Conservation (phyloP, 2,888 invertebrate species). For the Flexamia atlantica region DNA sequence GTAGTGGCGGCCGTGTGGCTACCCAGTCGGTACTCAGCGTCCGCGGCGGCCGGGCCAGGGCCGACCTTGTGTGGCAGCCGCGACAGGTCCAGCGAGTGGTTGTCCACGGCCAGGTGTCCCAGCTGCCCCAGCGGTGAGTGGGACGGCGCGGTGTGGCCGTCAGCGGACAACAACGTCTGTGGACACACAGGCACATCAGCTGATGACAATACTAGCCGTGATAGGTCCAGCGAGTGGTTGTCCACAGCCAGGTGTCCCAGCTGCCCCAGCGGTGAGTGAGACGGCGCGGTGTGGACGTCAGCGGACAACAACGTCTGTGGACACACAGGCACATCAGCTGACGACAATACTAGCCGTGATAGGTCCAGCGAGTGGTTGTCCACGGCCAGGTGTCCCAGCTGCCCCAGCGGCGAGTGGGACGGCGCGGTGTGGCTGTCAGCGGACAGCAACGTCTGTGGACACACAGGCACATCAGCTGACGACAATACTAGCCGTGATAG, state of each 20-base stretch:
- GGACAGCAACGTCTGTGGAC: not conserved
- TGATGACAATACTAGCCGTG: no score
- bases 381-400: conserved; percentile 22
- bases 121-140: conserved; percentile 41
- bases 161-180: not conserved
- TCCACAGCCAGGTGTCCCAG: conserved; percentile 37
- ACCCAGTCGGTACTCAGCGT: conserved; percentile 5
- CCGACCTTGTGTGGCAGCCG: conserved; percentile 14
- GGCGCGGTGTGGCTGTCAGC: conserved; percentile 5
- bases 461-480: no score
- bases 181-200: no score
- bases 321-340: no score
- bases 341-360: not conserved
- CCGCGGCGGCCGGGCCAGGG: not conserved
- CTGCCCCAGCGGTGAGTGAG: conserved; percentile 32
- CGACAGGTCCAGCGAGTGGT: conserved; percentile 11
- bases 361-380: conserved; percentile 42
- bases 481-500: not conserved
- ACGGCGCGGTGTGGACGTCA: not conserved
- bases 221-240: conserved; percentile 25
- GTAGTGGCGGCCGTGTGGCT: conserved; percentile 42
- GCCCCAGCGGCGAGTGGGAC: conserved; percentile 28
- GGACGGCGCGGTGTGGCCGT: conserved; percentile 1
- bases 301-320: not conserved
- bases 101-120: conserved; percentile 39